A percentile compares a stretch with the other conserved stretches of the same genome.
These are phyloP conservation scores for human (Homo sapiens) DNA, from an alignment of 2,113 vertebrate species.

Conservation along the genomic window GRCh38 chr17:48214001-48214500, in stretches of 20 bases:
- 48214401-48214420: conserved; percentile 21
- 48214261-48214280: conserved; percentile 51
- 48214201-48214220: conserved; percentile 82
- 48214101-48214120: conserved; percentile 86
- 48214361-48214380: conserved; percentile 20
- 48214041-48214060: conserved; percentile 79
- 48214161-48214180: conserved; percentile 81
- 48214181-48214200: conserved; percentile 83
- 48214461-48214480: too few relatives aligned
- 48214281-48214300: conserved; percentile 19
- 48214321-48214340: conserved; percentile 38
- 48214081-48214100: conserved; percentile 83
- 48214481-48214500: too few relatives aligned
- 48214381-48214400: neutral
- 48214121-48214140: conserved; percentile 80
- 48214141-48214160: conserved; percentile 91
- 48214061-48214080: conserved; percentile 75
- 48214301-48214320: conserved; percentile 52
- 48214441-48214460: too few relatives aligned
- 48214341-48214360: neutral
- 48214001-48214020: conserved; percentile 87
- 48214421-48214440: conserved; percentile 4
- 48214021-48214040: conserved; percentile 84
- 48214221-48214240: conserved; percentile 19
- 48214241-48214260: conserved; percentile 41